Percentiles rank a stretch among this genome's conserved stretches.
These are phyloP conservation scores for Scrobipalpa costella DNA, from an alignment of 2,888 invertebrate genomes.

Conservation along the genomic window DNA sequence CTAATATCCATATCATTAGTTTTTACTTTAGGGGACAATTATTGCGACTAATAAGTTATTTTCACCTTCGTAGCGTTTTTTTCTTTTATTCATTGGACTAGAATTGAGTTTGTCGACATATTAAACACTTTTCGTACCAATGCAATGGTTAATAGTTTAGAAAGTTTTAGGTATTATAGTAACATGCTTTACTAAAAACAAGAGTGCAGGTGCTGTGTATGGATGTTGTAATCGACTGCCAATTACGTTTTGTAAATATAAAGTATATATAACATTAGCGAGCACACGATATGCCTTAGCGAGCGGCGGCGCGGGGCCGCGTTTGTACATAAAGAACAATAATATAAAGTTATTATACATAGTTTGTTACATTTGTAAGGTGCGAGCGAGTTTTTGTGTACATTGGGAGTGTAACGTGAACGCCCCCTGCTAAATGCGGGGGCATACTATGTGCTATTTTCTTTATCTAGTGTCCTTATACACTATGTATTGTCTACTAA, in stretches of 20 bases:
- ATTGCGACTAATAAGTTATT: constrained; percentile 64
- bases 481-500: constrained; percentile 75
- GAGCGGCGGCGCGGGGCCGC: constrained; percentile 58
- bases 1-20: constrained; percentile 79
- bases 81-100: constrained; percentile 63
- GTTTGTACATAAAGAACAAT: constrained; percentile 76
- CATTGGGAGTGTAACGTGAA: constrained; percentile 54
- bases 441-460: constrained; percentile 67
- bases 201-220: constrained; percentile 64
- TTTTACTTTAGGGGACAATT: constrained; percentile 77
- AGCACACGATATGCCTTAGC: constrained; percentile 68
- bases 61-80: too few species aligned
- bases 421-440: constrained; percentile 46
- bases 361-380: constrained; percentile 76
- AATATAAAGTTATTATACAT: constrained; percentile 72
- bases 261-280: constrained; percentile 62
- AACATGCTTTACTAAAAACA: constrained; percentile 66
- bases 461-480: constrained; percentile 75
- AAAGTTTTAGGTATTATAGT: constrained; percentile 55
- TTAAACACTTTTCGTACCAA: constrained; percentile 42
- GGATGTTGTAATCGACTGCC: constrained; percentile 62
- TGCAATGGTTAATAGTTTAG: constrained; percentile 40
- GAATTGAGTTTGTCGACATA: constrained; percentile 59
- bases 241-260: constrained; percentile 75
- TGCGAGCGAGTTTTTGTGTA: constrained; percentile 68